Conservation (phyloP, 2,113 vertebrate species). For the Sylvilagus bachmani region DNA sequence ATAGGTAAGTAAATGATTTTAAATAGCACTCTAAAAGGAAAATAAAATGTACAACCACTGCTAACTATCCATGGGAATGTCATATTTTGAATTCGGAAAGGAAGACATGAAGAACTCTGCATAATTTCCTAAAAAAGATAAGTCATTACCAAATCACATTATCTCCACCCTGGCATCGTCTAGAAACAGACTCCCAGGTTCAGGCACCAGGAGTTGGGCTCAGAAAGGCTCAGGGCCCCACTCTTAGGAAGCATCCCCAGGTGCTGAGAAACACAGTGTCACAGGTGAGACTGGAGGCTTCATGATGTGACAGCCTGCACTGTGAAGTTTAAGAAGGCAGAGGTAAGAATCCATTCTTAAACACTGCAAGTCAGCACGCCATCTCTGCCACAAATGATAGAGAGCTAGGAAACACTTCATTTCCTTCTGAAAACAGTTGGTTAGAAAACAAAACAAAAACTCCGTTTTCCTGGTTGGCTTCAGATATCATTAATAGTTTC, state of each 20-base stretch:
- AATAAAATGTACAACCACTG: not conserved
- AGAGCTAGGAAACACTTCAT: not conserved
- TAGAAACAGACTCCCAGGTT: not conserved
- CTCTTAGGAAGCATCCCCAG: not conserved
- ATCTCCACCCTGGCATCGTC: not conserved
- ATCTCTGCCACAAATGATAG: too few relatives aligned
- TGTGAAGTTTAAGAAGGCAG: too few relatives aligned
- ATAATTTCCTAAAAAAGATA: not conserved
- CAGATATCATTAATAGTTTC: not conserved
- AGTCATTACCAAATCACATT: not conserved
- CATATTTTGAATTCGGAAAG: not conserved
- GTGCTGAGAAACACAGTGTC: not conserved
- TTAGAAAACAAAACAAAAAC: not conserved
- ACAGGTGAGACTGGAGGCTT: not conserved
- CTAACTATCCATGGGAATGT: too few relatives aligned
- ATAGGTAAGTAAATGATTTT: not conserved
- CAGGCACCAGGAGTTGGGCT: accelerated
- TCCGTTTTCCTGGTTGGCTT: not conserved
- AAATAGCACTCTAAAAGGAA: not conserved
- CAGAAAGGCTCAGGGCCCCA: not conserved
- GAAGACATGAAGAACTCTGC: not conserved
- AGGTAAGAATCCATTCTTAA: not conserved
- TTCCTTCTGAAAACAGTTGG: not conserved
- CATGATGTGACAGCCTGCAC: not conserved
- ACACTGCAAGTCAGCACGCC: not conserved